Evolutionary conservation across 2,888 invertebrate genomes (phyloP), one percentile per base, ranked within the genome.

Genomic region (Stenchaetothrips biformis): DNA sequence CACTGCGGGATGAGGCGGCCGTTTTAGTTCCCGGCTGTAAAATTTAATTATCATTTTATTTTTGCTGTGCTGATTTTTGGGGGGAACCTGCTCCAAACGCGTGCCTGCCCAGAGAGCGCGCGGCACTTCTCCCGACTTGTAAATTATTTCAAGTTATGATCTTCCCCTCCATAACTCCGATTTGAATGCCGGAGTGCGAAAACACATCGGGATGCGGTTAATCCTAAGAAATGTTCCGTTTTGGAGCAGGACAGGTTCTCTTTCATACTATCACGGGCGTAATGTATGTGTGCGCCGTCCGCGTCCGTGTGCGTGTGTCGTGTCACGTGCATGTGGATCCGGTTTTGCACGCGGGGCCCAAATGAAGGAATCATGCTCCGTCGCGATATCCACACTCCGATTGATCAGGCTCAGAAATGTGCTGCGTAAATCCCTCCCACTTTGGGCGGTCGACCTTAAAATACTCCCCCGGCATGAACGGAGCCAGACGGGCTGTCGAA

Each of bases 171-270:
- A 25, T 9, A 74, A 21, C 25, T 74, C 67, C 67, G 67, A 74
- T 74, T 74, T 74, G 21, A 25, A 67, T 67, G 21, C 25, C 67
- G 67, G 67, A 74, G 67, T 74, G 67, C 67, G 67, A 25, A 74
- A 74, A 74, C 67, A 74, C 25, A 74, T 21, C 67, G 67, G 67
- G 67, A 74, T 25, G 67, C 25, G 25, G 21, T 74, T 74, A 74
- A 74, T 74, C 67, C 67, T 74, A 74, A 74, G 67, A 74, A 74
- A 74, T 74, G 67, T 74, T 74, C 67, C 67, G 67, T 74, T 74
- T 74, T 74, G 67, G 67, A 74, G 67, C 67, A 25, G 11, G 67
- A 74, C 67, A 25, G 67, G 67, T 74, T 74, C 67, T 74, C 67
- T 74, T 74, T 74, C 67, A 74, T 74, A 74, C 67, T 74, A 74